Base-by-base conservation (phyloP, 92 coral and sea anemone species). In the Actinernus sp. region DNA sequence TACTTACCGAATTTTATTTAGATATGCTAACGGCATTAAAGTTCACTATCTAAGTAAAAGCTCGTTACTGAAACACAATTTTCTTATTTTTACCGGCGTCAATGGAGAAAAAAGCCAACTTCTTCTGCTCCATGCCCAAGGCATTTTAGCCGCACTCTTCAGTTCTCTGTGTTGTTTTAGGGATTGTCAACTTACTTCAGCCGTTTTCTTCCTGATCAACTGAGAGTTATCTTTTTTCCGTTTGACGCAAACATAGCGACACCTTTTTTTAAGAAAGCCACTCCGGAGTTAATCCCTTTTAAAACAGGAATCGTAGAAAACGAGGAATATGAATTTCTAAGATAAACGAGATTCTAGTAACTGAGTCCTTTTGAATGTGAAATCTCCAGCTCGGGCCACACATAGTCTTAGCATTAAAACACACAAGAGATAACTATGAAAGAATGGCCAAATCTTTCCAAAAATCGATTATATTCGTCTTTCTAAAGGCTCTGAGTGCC, bases 21-120 rank as follows among this genome's bases (percentile, higher is more conserved):
- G n/a, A n/a, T n/a, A n/a, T 31, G 62, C 62, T 55, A 28, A 30
- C 31, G 62, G 43, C 62, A 55, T 29, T 55, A 30, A 55, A 16
- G 16, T 55, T 30, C 31, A 31, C 31, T 24, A 31, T 13, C 36
- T 55, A 55, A 55, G 62, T 55, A 55, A 55, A 55, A 55, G 36
- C 36, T 21, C 22, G 36, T 55, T 45, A 55, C 22, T 28, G n/a
- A n/a, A n/a, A n/a, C n/a, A n/a, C n/a, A n/a, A n/a, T n/a, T n/a
- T n/a, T n/a, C n/a, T n/a, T n/a, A n/a, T n/a, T n/a, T n/a, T n/a
- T n/a, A n/a, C n/a, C n/a, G n/a, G n/a, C n/a, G n/a, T n/a, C n/a
- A n/a, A n/a, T n/a, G n/a, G n/a, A n/a, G n/a, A n/a, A n/a, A n/a
- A n/a, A n/a, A n/a, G n/a, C n/a, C n/a, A n/a, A n/a, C n/a, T n/a